phyloP scores from a whole-genome alignment of 2,888 invertebrate species.

The Cephus rjabovi region DNA sequence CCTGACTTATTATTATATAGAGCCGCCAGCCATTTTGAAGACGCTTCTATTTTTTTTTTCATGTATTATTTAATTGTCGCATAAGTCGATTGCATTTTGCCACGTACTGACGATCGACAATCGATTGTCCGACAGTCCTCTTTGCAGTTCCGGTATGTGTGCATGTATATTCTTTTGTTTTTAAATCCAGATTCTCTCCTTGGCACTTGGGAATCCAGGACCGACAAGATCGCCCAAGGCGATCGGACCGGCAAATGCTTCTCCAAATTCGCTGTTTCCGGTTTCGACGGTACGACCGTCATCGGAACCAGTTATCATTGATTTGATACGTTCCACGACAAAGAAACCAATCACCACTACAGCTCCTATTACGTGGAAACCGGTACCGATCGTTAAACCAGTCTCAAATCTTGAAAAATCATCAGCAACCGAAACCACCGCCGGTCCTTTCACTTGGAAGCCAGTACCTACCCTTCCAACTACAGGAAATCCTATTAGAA shows the following conservation, averaged over 20 bases:
- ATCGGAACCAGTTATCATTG: conserved; percentile 50
- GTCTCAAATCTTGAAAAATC: background rate
- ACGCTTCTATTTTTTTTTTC: background rate
- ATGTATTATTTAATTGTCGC: too few species aligned
- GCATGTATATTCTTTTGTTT: background rate
- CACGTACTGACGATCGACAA: too few species aligned
- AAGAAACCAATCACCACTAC: conserved; percentile 28
- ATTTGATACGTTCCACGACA: conserved; percentile 46
- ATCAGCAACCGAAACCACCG: conserved; percentile 17
- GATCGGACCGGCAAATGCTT: conserved; percentile 41
- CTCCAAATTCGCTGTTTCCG: conserved; percentile 42
- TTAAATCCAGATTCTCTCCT: conserved; percentile 52
- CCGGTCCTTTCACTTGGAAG: conserved; percentile 35
- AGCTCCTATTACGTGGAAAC: conserved; percentile 20
- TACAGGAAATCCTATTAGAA: conserved; percentile 18
- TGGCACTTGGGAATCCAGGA: conserved; percentile 53
- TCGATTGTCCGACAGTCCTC: too few species aligned
- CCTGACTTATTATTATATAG: background rate
- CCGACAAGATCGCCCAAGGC: conserved; percentile 61
- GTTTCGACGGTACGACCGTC: conserved; percentile 26
- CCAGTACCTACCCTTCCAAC: conserved; percentile 28
- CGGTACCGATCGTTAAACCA: conserved; percentile 25
- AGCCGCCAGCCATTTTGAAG: conserved; percentile 24
- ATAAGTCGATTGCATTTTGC: too few species aligned
- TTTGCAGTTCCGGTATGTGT: too few species aligned